Conservation (phyloP, 2,797 vertebrate genomes). For the Basileuterus tristriatus region DNA sequence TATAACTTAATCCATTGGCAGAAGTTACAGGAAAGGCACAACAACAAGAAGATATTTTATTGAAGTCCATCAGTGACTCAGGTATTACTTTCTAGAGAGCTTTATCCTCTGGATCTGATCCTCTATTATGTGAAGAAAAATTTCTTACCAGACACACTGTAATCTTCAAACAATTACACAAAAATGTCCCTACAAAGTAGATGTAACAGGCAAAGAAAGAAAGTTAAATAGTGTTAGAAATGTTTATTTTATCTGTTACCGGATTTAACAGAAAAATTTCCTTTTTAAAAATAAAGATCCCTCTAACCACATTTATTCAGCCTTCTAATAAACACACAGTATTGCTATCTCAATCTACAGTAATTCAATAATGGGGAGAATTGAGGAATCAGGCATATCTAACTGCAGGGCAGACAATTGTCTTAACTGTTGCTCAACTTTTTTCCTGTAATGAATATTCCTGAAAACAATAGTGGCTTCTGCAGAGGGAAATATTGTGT, state of each 20-base stretch:
- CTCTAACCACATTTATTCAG: not conserved
- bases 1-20: not conserved
- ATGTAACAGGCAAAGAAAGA: not conserved
- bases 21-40: not conserved
- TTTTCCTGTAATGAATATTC: conserved; percentile 32
- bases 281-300: not conserved
- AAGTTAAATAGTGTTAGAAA: not conserved
- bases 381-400: not conserved
- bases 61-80: not conserved
- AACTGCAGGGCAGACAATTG: not conserved
- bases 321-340: not conserved
- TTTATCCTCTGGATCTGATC: not conserved
- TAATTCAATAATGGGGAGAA: conserved; percentile 7
- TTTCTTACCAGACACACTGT: not conserved
- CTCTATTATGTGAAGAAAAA: not conserved
- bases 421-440: not conserved
- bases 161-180: not conserved
- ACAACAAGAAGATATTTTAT: not conserved
- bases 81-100: not conserved
- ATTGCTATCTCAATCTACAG: not conserved
- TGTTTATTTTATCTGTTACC: not conserved
- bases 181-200: not conserved
- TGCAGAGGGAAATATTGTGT: not conserved
- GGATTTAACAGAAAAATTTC: not conserved
- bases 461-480: not conserved